Evolutionary conservation across 2,888 invertebrate species (phyloP).

Genomic region (Hypomecis atomaria): DNA sequence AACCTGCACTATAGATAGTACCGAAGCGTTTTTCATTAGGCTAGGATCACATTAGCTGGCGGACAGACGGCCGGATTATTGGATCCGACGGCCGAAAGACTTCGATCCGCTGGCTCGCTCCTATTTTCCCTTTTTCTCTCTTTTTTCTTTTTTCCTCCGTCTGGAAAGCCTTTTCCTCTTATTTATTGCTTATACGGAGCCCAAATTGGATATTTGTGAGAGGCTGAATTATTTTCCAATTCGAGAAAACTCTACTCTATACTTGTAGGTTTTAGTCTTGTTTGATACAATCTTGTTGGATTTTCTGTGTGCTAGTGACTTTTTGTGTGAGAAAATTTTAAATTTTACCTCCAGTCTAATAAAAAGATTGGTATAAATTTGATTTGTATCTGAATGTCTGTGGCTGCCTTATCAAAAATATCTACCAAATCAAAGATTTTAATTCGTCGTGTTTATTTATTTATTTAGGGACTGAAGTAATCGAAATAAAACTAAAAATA

Average conservation of each 20-base stretch:
- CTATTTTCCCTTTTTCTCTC: constrained; percentile 34
- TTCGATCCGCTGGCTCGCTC: constrained; percentile 77
- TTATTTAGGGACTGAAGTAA: too few species aligned
- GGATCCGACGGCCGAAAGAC: constrained; percentile 84
- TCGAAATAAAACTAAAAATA: too few species aligned
- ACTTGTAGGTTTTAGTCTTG: constrained; percentile 52
- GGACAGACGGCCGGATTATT: constrained; percentile 84
- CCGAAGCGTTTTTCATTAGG: constrained; percentile 80
- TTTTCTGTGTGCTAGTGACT: constrained; percentile 1
- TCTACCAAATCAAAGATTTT: too few species aligned
- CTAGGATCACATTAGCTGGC: constrained; percentile 83
- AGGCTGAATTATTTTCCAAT: constrained; percentile 74
- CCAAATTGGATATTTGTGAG: constrained; percentile 83
- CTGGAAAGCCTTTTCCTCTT: constrained; percentile 84
- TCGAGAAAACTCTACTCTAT: constrained; percentile 56
- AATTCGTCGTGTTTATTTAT: too few species aligned
- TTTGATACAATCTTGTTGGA: constrained; percentile 44
- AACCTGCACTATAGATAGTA: constrained; percentile 56
- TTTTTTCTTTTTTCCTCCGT: constrained; percentile 68
- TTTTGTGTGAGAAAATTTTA: not conserved
- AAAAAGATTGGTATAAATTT: too few species aligned
- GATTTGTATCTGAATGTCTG: too few species aligned
- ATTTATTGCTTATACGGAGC: constrained; percentile 84
- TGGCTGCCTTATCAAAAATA: too few species aligned
- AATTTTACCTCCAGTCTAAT: too few species aligned